A percentile compares a stretch with the other conserved stretches of the same genome.
Evolutionary conservation across 2,888 invertebrate genomes (phyloP).

Genomic region (Cotesia congregata): DNA sequence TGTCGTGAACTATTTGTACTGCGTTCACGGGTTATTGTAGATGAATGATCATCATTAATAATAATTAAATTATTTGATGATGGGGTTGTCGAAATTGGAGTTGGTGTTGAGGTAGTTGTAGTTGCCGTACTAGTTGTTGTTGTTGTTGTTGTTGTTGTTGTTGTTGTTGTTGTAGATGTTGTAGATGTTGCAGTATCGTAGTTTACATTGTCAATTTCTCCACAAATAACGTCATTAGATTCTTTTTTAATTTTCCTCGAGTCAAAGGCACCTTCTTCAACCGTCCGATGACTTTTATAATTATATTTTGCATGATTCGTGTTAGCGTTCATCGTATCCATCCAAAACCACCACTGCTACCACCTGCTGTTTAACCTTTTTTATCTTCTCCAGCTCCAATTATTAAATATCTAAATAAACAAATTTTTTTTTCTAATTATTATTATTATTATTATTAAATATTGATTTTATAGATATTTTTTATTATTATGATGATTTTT

Average conservation of each 20-base stretch:
- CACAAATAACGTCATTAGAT: conserved; percentile 50
- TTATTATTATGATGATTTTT: background rate
- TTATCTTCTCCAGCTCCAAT: conserved; percentile 20
- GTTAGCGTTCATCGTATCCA: conserved; percentile 61
- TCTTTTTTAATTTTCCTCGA: conserved; percentile 64
- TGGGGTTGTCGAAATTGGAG: too few species aligned
- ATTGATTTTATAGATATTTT: background rate
- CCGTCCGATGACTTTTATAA: conserved; percentile 52
- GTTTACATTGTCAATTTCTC: conserved; percentile 46
- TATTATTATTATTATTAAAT: background rate
- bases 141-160: too few species aligned
- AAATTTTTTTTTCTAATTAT: background rate
- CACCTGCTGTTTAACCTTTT: background rate
- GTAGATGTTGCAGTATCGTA: conserved; percentile 26
- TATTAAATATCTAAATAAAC: background rate
- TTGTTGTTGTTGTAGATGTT: conserved; percentile 8
- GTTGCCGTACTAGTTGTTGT: too few species aligned
- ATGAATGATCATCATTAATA: conserved; percentile 11
- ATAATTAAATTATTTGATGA: conserved; percentile 21
- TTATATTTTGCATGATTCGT: conserved; percentile 58
- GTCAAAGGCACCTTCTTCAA: conserved; percentile 48
- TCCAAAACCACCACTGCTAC: conserved; percentile 44
- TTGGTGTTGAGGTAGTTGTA: too few species aligned
- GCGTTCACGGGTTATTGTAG: background rate
- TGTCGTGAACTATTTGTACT: conserved; percentile 45